A percentile compares a stretch with the other conserved stretches of the same genome.
Conservation (phyloP, 2,797 vertebrate species). For the Helicolenus hilgendorfi region DNA sequence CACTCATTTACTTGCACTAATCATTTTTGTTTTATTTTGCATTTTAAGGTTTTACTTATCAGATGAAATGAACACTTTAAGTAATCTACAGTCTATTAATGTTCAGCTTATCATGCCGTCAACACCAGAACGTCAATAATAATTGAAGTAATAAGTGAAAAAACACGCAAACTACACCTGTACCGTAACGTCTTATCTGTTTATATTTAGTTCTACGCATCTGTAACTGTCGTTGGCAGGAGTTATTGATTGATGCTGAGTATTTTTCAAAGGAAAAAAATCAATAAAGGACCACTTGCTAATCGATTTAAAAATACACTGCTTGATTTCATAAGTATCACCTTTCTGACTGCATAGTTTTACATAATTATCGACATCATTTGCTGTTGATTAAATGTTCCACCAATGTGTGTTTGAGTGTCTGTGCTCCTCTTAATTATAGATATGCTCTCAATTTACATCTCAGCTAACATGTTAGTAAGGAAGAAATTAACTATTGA, state of each 20-base stretch:
- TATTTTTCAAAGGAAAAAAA: constrained; percentile 11
- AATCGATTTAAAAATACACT: not conserved
- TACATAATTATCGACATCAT: not conserved
- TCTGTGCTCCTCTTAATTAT: not conserved
- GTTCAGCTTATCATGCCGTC: not conserved
- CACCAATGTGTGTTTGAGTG: not conserved
- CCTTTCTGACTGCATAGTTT: not conserved
- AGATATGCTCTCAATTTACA: not conserved
- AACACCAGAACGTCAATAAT: constrained; percentile 2
- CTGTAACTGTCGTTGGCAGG: not conserved
- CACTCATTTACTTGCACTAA: not conserved
- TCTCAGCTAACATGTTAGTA: not conserved
- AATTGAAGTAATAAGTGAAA: not conserved
- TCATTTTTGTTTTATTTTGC: not conserved
- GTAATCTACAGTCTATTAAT: not conserved
- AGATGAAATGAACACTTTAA: not conserved
- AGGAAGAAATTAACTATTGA: constrained; percentile 23
- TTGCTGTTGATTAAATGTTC: not conserved
- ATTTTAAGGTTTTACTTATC: constrained; percentile 28
- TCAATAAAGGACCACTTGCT: not conserved
- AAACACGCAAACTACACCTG: not conserved
- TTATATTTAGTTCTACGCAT: not conserved
- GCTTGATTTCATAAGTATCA: not conserved
- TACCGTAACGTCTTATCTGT: not conserved
- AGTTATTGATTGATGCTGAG: not conserved